Evolutionary conservation across 2,797 vertebrate species (phyloP).

Genomic region (Sciurus carolinensis): DNA sequence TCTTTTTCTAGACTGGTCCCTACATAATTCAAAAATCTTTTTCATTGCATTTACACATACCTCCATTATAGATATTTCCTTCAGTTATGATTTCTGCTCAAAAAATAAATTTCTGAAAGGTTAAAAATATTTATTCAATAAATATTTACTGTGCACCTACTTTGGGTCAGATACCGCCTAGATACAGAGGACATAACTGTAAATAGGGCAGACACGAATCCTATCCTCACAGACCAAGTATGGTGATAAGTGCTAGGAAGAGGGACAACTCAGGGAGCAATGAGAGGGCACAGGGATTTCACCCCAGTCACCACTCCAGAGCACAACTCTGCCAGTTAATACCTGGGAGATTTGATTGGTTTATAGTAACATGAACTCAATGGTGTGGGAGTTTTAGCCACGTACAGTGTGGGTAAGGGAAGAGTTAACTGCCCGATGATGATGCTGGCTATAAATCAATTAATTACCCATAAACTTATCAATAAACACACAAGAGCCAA

Average conservation of each 20-base stretch:
- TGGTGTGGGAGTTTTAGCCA: no score
- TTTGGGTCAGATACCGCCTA: background rate
- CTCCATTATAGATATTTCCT: background rate
- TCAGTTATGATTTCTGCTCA: background rate
- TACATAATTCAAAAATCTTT: background rate
- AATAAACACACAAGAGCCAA: no score
- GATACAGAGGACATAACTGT: background rate
- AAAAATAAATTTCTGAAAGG: conserved; percentile 28
- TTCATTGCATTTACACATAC: background rate
- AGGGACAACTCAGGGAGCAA: background rate
- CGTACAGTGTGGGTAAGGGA: no score
- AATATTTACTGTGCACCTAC: background rate
- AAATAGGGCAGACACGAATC: background rate
- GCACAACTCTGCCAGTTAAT: background rate
- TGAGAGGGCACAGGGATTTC: background rate
- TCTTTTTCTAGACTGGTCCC: conserved; percentile 26
- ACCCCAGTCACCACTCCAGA: background rate
- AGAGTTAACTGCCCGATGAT: no score
- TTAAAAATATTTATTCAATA: background rate
- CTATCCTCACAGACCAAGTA: background rate
- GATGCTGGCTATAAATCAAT: no score
- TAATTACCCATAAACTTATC: no score
- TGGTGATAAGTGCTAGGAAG: background rate
- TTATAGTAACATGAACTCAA: background rate
- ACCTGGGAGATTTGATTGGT: background rate